Conservation (phyloP, 2,113 vertebrate species). For the Onychorhynchus coronatus region DNA sequence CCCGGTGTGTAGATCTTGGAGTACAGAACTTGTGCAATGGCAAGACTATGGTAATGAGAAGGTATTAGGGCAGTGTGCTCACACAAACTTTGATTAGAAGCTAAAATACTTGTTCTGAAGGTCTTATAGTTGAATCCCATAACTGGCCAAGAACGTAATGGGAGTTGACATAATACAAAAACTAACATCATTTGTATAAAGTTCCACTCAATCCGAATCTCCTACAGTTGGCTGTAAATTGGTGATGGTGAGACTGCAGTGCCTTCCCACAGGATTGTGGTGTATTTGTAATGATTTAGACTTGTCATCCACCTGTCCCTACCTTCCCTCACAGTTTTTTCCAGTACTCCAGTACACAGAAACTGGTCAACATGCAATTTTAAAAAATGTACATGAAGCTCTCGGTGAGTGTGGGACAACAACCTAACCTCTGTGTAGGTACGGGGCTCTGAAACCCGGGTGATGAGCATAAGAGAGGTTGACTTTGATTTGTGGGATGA, state of each 20-base stretch:
- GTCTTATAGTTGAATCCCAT: neutral
- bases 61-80: neutral
- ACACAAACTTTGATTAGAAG: neutral
- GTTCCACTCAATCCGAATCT: neutral
- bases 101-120: neutral
- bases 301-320: neutral
- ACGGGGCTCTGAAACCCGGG: neutral
- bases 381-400: neutral
- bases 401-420: neutral
- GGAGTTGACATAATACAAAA: neutral
- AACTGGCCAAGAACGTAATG: neutral
- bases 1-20: neutral
- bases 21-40: neutral
- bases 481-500: neutral
- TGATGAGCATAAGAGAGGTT: neutral
- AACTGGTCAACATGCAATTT: neutral
- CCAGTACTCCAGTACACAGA: neutral
- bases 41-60: neutral
- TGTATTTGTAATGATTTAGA: neutral
- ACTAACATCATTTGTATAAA: neutral
- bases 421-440: neutral
- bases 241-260: neutral
- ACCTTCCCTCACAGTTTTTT: neutral
- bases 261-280: neutral
- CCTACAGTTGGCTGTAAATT: neutral